Conservation (phyloP, 2,113 vertebrate genomes). For the Cryptomyrus ogoouensis region DNA sequence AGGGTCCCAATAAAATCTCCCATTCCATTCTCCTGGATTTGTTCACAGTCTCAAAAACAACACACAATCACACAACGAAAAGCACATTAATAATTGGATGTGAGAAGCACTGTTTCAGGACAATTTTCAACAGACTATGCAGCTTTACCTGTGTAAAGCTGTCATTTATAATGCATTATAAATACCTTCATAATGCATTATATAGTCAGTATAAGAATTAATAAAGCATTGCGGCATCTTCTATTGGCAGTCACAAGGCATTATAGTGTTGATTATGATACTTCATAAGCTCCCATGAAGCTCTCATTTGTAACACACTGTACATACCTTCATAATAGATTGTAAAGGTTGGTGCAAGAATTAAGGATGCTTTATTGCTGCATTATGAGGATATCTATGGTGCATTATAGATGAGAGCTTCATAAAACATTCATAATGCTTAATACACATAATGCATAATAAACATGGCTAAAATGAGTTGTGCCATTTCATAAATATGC, state of each 20-base stretch:
- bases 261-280: not conserved
- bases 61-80: not conserved
- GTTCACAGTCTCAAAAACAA: not conserved
- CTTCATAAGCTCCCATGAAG: not conserved
- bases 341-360: not conserved
- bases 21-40: not conserved
- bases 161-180: not conserved
- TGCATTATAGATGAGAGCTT: not conserved
- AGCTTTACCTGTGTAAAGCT: not conserved
- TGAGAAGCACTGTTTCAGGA: not conserved
- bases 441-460: not conserved
- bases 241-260: too few species aligned
- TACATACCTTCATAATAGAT: not conserved
- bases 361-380: not conserved
- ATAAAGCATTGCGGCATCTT: too few species aligned
- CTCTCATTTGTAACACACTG: not conserved
- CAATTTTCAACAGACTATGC: not conserved
- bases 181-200: not conserved
- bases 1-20: not conserved
- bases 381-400: not conserved
- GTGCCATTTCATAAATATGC: not conserved
- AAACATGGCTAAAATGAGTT: not conserved
- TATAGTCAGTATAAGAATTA: too few species aligned
- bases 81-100: not conserved
- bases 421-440: not conserved